Evolutionary conservation across 92 coral and sea anemone species (phyloP).

Genomic region (Pocillopora meandrina): DNA sequence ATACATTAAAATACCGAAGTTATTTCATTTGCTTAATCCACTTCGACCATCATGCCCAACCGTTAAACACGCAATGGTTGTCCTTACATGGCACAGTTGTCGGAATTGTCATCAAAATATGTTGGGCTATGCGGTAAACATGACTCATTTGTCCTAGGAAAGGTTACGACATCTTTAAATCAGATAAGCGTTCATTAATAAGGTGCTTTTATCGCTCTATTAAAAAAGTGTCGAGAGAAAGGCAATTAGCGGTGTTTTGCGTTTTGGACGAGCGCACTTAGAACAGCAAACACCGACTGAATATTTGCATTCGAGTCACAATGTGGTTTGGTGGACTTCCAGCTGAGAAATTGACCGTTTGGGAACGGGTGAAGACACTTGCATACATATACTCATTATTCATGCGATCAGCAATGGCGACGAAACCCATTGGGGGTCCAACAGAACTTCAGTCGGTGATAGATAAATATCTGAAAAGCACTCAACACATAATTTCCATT

Average conservation of each 20-base stretch:
- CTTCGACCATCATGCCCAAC: not conserved
- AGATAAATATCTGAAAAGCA: not conserved
- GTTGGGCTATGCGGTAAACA: too few species aligned
- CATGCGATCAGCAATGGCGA: constrained; percentile 1
- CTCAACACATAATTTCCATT: not conserved
- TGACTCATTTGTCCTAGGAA: not conserved
- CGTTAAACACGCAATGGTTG: not conserved
- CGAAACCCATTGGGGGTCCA: constrained; percentile 19
- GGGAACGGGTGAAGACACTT: not conserved
- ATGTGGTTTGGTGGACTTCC: not conserved
- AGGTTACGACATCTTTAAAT: not conserved
- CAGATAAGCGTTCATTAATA: constrained; percentile 19
- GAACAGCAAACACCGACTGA: not conserved
- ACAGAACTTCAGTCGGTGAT: not conserved
- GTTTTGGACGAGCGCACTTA: not conserved
- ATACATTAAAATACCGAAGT: not conserved
- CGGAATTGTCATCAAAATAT: too few species aligned
- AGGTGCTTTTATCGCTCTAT: constrained; percentile 14
- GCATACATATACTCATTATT: not conserved
- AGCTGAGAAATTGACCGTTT: constrained; percentile 32
- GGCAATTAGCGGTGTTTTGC: constrained; percentile 7
- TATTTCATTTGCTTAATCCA: not conserved
- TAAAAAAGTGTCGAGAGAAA: not conserved
- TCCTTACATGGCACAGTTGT: not conserved
- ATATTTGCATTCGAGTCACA: constrained; percentile 6